Evolutionary conservation across 2,113 vertebrate species (phyloP).

Genomic region (Oplegnathus fasciatus): DNA sequence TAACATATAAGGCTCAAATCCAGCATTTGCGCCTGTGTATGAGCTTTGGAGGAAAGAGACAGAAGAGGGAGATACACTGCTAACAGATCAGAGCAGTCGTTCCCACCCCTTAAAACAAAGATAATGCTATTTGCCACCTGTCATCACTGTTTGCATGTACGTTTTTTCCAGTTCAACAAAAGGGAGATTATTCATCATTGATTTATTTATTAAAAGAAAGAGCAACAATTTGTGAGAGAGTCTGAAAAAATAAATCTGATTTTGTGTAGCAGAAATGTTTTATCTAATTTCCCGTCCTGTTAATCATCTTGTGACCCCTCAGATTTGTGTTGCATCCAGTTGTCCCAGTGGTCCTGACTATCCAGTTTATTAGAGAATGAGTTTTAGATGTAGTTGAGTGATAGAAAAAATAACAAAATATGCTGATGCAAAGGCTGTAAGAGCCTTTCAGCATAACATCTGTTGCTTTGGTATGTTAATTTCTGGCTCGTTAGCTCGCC

Average conservation of each 20-base stretch:
- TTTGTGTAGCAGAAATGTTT: not conserved
- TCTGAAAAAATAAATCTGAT: not conserved
- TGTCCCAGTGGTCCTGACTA: not conserved
- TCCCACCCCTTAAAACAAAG: not conserved
- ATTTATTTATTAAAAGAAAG: not conserved
- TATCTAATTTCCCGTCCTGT: not conserved
- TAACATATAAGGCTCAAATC: no score
- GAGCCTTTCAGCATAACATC: not conserved
- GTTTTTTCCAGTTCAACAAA: not conserved
- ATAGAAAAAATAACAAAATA: not conserved
- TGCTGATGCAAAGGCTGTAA: not conserved
- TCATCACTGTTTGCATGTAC: no score
- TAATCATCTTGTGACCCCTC: not conserved
- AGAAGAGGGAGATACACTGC: not conserved
- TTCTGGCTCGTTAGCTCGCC: not conserved
- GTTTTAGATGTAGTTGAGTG: not conserved
- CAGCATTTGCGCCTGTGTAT: not conserved
- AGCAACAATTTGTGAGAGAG: not conserved
- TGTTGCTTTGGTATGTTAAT: not conserved
- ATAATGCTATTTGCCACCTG: not conserved
- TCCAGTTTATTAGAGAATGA: not conserved
- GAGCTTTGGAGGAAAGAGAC: not conserved
- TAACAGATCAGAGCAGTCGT: not conserved
- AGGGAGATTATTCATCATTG: not conserved
- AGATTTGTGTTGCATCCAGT: not conserved